phyloP scores from a whole-genome alignment of 2,888 invertebrate species.

The Crepidodera aurea region DNA sequence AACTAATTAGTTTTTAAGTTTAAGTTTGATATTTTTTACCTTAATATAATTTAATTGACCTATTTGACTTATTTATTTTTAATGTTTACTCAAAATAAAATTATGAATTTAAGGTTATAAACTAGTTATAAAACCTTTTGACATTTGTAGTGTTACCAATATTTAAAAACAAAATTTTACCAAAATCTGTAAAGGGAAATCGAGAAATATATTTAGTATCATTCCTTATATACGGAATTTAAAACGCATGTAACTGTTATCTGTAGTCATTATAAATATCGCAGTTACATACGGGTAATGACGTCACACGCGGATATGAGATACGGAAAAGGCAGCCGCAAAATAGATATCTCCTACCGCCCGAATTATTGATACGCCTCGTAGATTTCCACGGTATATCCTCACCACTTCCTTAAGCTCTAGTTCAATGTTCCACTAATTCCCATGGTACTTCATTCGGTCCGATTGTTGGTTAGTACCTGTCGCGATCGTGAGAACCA shows the following conservation, averaged over 20 bases:
- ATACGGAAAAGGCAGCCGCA: constrained; percentile 46
- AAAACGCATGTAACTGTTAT: not conserved
- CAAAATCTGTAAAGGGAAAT: too few relatives aligned
- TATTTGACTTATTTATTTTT: too few relatives aligned
- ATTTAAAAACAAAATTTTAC: too few relatives aligned
- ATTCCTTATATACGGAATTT: not conserved
- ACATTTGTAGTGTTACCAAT: too few relatives aligned
- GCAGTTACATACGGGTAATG: not conserved
- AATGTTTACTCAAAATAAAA: too few relatives aligned
- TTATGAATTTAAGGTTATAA: too few relatives aligned
- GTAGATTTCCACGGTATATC: constrained; percentile 48
- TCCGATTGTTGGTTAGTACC: constrained; percentile 32
- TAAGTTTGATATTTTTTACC: too few relatives aligned
- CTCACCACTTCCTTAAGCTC: constrained; percentile 53
- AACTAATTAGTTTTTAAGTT: too few relatives aligned
- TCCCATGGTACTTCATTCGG: constrained; percentile 31
- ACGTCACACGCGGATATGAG: constrained; percentile 28
- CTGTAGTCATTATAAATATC: not conserved
- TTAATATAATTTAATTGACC: too few relatives aligned
- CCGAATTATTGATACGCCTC: constrained; percentile 37
- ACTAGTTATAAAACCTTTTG: too few relatives aligned
- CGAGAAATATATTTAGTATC: too few relatives aligned
- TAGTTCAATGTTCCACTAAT: constrained; percentile 50
- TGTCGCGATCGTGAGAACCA: constrained; percentile 42
- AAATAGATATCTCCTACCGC: constrained; percentile 24